Evolutionary conservation across 1,140 invertebrate species (phyloP).

Genomic region (Psix sp.): DNA sequence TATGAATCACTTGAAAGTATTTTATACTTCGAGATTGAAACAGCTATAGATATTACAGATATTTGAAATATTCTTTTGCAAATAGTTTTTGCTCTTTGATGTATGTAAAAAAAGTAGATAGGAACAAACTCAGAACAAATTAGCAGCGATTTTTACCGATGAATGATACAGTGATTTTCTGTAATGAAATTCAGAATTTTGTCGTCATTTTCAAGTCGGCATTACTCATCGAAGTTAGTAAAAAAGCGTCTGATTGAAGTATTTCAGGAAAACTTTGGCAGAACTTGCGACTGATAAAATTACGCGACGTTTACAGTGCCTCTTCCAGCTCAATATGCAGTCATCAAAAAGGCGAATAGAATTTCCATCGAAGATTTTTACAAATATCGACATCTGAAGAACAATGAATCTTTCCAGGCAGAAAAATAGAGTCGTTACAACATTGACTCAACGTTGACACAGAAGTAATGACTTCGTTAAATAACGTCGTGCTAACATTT

Average conservation of each 20-base stretch:
- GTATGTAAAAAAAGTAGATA: not conserved
- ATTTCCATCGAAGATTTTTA: no score
- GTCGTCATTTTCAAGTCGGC: slow-evolving; percentile 4
- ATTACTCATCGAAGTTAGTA: slow-evolving; percentile 31
- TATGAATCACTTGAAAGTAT: no score
- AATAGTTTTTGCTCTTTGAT: no score
- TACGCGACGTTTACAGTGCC: slow-evolving; percentile 13
- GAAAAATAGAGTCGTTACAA: no score
- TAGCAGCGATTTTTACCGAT: slow-evolving; percentile 21
- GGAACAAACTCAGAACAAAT: not conserved
- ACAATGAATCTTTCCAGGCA: no score
- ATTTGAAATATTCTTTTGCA: no score
- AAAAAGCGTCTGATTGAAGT: slow-evolving; percentile 46
- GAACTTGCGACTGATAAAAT: slow-evolving; percentile 32
- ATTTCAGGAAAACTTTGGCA: slow-evolving; percentile 23
- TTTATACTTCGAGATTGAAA: no score
- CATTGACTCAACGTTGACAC: no score
- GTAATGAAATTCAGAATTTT: slow-evolving; percentile 9
- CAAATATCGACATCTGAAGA: no score
- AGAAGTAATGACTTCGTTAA: no score
- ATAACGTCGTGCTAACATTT: no score
- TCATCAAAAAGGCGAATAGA: slow-evolving; percentile 28
- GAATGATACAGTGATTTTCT: slow-evolving; percentile 29
- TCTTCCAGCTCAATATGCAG: slow-evolving; percentile 23
- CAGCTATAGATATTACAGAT: no score